Conservation (phyloP, 1,140 invertebrate species). For the Antheraea mylitta region DNA sequence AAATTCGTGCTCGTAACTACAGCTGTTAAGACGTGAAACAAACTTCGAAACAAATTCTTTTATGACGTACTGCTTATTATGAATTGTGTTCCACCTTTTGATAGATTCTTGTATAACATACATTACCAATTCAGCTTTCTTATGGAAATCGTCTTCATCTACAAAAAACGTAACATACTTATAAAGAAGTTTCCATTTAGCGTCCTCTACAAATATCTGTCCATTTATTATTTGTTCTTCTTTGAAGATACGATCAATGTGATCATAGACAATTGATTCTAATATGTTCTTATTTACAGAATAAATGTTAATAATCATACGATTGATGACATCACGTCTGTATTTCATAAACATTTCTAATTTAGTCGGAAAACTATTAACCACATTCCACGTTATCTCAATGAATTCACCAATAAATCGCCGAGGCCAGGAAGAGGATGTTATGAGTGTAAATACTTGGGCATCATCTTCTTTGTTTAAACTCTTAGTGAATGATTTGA, state of each 20-base stretch:
- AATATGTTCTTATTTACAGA: slow-evolving; percentile 34
- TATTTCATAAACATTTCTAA: slow-evolving; percentile 31
- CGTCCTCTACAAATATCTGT: slow-evolving; percentile 17
- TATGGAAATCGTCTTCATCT: slow-evolving; percentile 26
- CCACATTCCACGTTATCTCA: slow-evolving; percentile 35
- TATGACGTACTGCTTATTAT: slow-evolving; percentile 21
- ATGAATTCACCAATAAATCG: slow-evolving; percentile 31
- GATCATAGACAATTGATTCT: slow-evolving; percentile 33
- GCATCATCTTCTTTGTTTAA: slow-evolving; percentile 44
- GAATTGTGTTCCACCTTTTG: slow-evolving; percentile 30
- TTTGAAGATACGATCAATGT: slow-evolving; percentile 32
- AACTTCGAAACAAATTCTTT: slow-evolving; percentile 14
- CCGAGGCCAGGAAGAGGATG: slow-evolving; percentile 23
- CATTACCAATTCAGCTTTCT: slow-evolving; percentile 28
- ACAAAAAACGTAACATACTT: slow-evolving; percentile 36
- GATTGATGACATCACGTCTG: slow-evolving; percentile 21
- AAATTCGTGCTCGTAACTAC: neutral
- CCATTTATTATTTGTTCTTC: slow-evolving; percentile 24
- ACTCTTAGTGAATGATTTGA: slow-evolving; percentile 40
- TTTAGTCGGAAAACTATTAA: slow-evolving; percentile 31
- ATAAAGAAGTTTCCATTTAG: slow-evolving; percentile 40
- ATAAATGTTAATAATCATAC: slow-evolving; percentile 23
- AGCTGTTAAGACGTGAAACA: slow-evolving; percentile 5
- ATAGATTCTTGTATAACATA: slow-evolving; percentile 30
- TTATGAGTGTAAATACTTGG: slow-evolving; percentile 35